These are phyloP conservation scores for Drosophila paracracens DNA, from an alignment of 2,888 invertebrate genomes.

Conservation along the genomic window DNA sequence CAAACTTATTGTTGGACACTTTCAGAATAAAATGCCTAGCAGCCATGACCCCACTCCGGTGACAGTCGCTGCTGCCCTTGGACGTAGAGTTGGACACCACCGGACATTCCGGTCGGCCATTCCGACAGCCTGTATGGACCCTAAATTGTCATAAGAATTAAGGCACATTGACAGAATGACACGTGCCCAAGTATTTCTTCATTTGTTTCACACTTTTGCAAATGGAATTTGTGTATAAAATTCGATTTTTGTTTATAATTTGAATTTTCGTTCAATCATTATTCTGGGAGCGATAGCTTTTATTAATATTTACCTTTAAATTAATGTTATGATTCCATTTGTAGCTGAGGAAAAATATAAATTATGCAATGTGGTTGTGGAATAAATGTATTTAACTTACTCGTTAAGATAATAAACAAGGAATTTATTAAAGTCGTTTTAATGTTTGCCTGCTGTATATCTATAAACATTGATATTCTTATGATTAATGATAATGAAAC, in stretches of 20 bases:
- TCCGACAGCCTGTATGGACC: slow-evolving; percentile 8
- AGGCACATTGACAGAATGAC: slow-evolving; percentile 67
- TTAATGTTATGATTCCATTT: background rate
- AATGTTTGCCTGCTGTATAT: background rate
- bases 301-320: background rate
- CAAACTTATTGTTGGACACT: slow-evolving; percentile 45
- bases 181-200: slow-evolving; percentile 45
- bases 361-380: background rate
- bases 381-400: background rate
- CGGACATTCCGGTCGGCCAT: slow-evolving; percentile 2
- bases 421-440: background rate
- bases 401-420: background rate
- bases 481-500: background rate
- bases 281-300: background rate
- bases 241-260: slow-evolving; percentile 5
- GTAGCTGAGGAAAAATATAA: background rate
- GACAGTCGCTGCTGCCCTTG: slow-evolving; percentile 26
- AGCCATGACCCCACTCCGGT: slow-evolving; percentile 3
- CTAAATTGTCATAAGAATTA: slow-evolving; percentile 61
- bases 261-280: background rate
- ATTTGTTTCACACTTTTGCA: slow-evolving; percentile 16
- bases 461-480: background rate
- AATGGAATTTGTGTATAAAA: slow-evolving; percentile 2
- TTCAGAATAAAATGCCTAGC: slow-evolving; percentile 26
- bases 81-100: slow-evolving; percentile 22